Conservation (phyloP, 2,888 invertebrate species). For the Epistrophe grossulariae region DNA sequence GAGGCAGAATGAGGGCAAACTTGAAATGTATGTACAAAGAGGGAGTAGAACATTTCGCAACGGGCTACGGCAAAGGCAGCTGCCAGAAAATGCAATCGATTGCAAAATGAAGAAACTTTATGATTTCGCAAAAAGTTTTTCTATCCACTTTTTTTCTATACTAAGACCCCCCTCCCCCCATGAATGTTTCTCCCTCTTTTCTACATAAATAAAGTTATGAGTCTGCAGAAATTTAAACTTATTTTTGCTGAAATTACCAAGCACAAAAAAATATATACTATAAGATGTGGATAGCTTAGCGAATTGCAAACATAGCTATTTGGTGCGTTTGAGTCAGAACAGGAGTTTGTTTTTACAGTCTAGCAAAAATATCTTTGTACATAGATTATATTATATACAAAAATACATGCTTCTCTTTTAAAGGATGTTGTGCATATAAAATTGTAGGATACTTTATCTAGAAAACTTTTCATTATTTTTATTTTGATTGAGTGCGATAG, state of each 20-base stretch:
- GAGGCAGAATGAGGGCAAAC: conserved; percentile 24
- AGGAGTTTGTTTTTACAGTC: conserved; percentile 8
- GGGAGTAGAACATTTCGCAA: conserved; percentile 21
- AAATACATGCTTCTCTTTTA: neutral
- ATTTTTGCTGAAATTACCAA: conserved; percentile 4
- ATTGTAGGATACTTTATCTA: conserved; percentile 1
- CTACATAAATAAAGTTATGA: conserved; percentile 5
- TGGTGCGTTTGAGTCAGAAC: conserved; percentile 15
- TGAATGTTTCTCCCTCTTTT: neutral
- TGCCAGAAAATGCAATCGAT: conserved; percentile 62
- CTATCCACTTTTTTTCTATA: neutral
- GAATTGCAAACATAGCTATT: conserved; percentile 10
- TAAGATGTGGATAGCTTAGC: conserved; percentile 10
- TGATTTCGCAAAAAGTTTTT: conserved; percentile 40
- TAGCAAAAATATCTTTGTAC: neutral
- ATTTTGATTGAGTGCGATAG: conserved; percentile 25
- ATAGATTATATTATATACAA: neutral
- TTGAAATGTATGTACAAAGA: conserved; percentile 6
- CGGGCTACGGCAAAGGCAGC: conserved; percentile 20
- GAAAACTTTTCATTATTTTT: neutral
- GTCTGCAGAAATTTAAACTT: conserved; percentile 32
- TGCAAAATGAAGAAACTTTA: conserved; percentile 46
- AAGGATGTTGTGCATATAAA: conserved; percentile 5
- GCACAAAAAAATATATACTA: neutral
- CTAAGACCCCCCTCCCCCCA: neutral